Conservation (phyloP, 2,797 vertebrate species). For the Nothura maculosa region DNA sequence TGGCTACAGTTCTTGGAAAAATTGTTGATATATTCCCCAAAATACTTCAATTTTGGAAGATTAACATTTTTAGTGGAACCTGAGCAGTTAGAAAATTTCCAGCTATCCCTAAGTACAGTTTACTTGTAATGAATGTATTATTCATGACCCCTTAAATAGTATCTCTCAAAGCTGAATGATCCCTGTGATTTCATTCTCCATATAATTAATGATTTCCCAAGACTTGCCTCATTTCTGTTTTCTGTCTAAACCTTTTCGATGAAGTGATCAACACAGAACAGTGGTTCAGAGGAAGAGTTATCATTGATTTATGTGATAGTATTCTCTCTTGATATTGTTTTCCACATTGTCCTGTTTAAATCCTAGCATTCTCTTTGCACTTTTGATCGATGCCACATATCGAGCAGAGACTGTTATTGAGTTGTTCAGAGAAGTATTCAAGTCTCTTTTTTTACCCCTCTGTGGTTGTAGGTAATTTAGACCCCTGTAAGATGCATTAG, state of each 20-base stretch:
- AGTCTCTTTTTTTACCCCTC: background rate
- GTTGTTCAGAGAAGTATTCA: background rate
- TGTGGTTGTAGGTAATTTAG: slow-evolving; percentile 21
- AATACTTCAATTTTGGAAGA: background rate
- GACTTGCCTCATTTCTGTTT: background rate
- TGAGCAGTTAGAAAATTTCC: background rate
- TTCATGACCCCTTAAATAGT: background rate
- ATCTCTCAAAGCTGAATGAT: background rate
- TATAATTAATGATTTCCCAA: background rate
- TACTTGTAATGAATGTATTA: background rate
- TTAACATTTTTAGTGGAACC: background rate
- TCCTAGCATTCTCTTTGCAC: slow-evolving; percentile 12
- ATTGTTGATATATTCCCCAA: background rate
- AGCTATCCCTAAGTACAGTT: background rate
- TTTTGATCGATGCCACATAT: slow-evolving; percentile 5
- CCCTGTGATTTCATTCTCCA: background rate
- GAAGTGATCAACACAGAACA: background rate
- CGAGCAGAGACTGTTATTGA: slow-evolving; percentile 24
- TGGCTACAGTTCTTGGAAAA: background rate
- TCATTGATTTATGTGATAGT: slow-evolving; percentile 33
- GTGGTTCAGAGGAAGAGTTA: background rate
- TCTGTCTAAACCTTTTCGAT: slow-evolving; percentile 32
- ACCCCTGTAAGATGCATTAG: slow-evolving; percentile 3
- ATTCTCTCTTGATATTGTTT: background rate
- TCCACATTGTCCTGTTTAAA: background rate